Percentiles rank a stretch among this genome's conserved stretches.
Conservation (phyloP, 2,888 invertebrate genomes). For the Neoaliturus tenellus region DNA sequence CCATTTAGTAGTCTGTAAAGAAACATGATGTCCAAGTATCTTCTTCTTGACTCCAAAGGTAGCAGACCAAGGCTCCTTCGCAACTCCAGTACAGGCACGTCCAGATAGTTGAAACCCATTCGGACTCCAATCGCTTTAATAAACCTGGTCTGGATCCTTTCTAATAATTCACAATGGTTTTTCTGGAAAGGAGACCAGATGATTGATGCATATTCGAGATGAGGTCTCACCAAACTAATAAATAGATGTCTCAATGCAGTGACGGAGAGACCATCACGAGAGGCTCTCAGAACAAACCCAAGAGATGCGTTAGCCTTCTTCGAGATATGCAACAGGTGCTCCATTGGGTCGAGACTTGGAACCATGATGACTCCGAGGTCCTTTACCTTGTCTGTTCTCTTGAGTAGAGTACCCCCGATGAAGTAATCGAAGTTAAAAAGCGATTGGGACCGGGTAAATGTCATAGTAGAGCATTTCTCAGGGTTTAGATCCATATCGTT, state of each 20-base stretch:
- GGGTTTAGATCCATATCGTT: slow-evolving; percentile 5
- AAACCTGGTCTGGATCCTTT: too few relatives aligned
- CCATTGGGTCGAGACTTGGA: neutral
- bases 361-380: neutral
- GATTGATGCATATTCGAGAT: too few relatives aligned
- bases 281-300: slow-evolving; percentile 15
- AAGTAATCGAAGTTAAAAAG: neutral
- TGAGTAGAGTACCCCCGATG: neutral
- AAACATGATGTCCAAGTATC: too few relatives aligned
- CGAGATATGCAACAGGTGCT: slow-evolving; percentile 1
- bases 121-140: too few relatives aligned
- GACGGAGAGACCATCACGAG: neutral
- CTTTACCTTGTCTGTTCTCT: neutral
- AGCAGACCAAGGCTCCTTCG: too few relatives aligned
- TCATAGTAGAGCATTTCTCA: neutral
- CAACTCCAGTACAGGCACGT: too few relatives aligned
- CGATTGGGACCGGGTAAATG: neutral
- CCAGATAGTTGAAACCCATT: too few relatives aligned
- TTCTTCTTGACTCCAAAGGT: too few relatives aligned
- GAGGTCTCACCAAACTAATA: neutral
- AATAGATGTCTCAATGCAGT: neutral
- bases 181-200: too few relatives aligned
- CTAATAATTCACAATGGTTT: too few relatives aligned
- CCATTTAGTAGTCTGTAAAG: too few relatives aligned
- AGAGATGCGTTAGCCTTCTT: neutral